phyloP scores from a whole-genome alignment of 2,888 invertebrate species.

The Thymelicus lineola region DNA sequence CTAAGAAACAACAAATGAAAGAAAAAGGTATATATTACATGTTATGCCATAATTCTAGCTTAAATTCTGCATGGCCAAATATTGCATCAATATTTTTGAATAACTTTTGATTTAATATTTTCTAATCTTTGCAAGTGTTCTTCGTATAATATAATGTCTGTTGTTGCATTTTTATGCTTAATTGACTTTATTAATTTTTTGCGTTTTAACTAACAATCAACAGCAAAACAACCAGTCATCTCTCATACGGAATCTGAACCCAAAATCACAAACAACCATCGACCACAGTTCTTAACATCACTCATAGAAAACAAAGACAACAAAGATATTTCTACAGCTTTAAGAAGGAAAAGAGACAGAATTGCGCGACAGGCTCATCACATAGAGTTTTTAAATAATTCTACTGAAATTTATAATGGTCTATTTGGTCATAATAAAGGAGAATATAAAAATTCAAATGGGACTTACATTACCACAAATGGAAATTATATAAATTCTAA shows the following conservation, averaged over 20 bases:
- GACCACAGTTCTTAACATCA: conserved; percentile 58
- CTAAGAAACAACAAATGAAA: conserved; percentile 82
- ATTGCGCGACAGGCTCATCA: conserved; percentile 94
- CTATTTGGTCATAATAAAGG: conserved; percentile 52
- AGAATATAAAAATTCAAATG: conserved; percentile 46
- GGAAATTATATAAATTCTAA: conserved; percentile 49
- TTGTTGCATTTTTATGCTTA: conserved; percentile 45
- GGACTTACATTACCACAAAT: conserved; percentile 48
- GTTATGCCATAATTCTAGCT: conserved; percentile 12
- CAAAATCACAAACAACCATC: conserved; percentile 56
- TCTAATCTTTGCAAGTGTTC: conserved; percentile 15
- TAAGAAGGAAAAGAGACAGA: conserved; percentile 92
- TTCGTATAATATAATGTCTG: conserved; percentile 25
- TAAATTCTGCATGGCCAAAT: conserved; percentile 43
- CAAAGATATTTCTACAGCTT: conserved; percentile 92
- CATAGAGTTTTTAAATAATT: conserved; percentile 85
- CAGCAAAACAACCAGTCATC: conserved; percentile 59
- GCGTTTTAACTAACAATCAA: conserved; percentile 71
- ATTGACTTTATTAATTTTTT: conserved; percentile 48
- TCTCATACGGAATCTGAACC: conserved; percentile 60
- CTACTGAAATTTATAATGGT: conserved; percentile 60
- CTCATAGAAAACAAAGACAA: conserved; percentile 71
- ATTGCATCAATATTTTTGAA: conserved; percentile 28
- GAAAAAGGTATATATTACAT: conserved; percentile 87
- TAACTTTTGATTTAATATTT: conserved; percentile 31